Percentiles rank a stretch among this genome's conserved stretches.
Conservation (phyloP, 2,888 invertebrate genomes). For the Matsumyia berberina region DNA sequence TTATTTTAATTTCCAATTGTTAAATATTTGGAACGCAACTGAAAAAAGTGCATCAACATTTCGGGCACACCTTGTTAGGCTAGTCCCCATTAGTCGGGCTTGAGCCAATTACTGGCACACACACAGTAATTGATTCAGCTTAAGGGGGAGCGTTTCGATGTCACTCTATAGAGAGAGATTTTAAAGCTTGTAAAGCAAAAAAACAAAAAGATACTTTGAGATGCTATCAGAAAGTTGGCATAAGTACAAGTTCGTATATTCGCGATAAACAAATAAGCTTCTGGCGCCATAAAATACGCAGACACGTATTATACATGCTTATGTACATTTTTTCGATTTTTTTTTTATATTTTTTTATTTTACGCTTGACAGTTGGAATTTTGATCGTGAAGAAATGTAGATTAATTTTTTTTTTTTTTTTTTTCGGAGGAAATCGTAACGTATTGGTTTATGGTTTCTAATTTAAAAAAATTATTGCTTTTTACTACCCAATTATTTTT, state of each 20-base stretch:
- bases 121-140: too few relatives aligned
- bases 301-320: conserved; percentile 45
- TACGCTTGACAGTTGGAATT: conserved; percentile 73
- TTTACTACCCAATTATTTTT: conserved; percentile 41
- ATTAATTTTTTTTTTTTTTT: conserved; percentile 43
- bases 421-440: conserved; percentile 23
- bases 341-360: conserved; percentile 25
- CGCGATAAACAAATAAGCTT: conserved; percentile 74
- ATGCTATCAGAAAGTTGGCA: conserved; percentile 74
- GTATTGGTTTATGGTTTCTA: conserved; percentile 45
- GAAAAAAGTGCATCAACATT: conserved; percentile 56
- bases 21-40: conserved; percentile 69
- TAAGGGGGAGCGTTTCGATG: not conserved
- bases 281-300: conserved; percentile 74
- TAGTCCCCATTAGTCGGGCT: conserved; percentile 10
- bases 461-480: conserved; percentile 36
- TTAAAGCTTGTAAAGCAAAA: conserved; percentile 50
- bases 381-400: conserved; percentile 56
- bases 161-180: conserved; percentile 17
- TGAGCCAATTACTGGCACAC: too few relatives aligned
- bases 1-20: conserved; percentile 54
- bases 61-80: conserved; percentile 61
- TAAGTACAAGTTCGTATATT: conserved; percentile 70
- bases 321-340: conserved; percentile 14
- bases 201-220: conserved; percentile 42